Conservation (phyloP, 2,113 vertebrate genomes). For the Muntiacus reevesi region DNA sequence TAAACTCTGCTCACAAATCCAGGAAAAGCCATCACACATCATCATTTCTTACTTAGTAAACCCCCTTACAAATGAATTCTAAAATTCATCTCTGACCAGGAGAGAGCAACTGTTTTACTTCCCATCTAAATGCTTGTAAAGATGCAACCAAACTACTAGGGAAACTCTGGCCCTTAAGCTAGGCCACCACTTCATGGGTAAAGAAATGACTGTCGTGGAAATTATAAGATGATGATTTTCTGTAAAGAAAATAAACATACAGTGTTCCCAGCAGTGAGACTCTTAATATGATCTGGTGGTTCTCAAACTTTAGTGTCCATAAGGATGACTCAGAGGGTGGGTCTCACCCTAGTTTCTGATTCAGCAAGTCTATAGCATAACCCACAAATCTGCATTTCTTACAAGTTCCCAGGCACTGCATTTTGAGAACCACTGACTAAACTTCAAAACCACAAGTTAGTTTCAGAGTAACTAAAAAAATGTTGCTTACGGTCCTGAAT, state of each 20-base stretch:
- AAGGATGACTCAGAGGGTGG: not conserved
- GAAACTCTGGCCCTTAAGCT: constrained; percentile 47
- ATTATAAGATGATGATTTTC: constrained; percentile 7
- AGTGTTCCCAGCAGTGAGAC: not conserved
- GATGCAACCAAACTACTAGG: not conserved
- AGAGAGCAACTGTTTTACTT: constrained; percentile 33
- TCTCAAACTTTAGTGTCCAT: not conserved
- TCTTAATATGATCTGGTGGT: not conserved
- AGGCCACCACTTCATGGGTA: constrained; percentile 48
- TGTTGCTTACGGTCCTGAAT: constrained; percentile 89
- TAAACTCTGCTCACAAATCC: constrained; percentile 7
- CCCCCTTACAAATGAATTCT: not conserved
- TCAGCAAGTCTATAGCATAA: not conserved
- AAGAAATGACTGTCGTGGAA: constrained; percentile 25
- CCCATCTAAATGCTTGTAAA: constrained; percentile 37
- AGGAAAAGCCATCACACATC: not conserved
- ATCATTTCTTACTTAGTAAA: not conserved
- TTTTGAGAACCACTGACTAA: not conserved
- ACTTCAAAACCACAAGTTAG: constrained; percentile 25
- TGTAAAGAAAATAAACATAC: constrained; percentile 42
- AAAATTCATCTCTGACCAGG: constrained; percentile 61
- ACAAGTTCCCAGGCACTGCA: not conserved
- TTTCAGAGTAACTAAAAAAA: not conserved
- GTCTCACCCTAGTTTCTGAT: not conserved
- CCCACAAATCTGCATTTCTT: not conserved